phyloP scores from a whole-genome alignment of 2,113 vertebrate species.

The Setophaga coronata region DNA sequence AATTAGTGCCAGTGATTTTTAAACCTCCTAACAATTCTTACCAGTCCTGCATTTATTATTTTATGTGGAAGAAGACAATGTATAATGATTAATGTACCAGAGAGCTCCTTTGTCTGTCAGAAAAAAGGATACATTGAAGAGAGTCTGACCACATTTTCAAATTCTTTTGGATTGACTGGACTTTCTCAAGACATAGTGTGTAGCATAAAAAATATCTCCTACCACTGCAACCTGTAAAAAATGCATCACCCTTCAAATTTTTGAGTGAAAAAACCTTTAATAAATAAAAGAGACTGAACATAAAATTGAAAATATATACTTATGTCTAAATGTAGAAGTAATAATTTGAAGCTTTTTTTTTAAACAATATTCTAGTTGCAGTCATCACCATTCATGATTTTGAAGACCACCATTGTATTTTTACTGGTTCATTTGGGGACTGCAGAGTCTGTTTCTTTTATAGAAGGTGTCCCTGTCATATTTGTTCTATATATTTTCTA shows the following conservation, averaged over 20 bases:
- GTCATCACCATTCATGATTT: neutral
- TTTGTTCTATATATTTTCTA: neutral
- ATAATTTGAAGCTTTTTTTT: neutral
- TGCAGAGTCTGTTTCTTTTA: neutral
- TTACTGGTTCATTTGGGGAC: rapidly evolving
- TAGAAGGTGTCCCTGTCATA: neutral
- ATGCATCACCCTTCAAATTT: neutral
- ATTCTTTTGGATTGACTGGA: neutral
- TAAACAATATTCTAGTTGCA: neutral
- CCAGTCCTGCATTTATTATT: neutral
- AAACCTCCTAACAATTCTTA: neutral
- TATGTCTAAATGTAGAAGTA: neutral
- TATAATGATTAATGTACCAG: neutral
- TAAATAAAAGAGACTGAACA: neutral
- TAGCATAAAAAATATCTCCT: neutral
- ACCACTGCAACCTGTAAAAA: neutral
- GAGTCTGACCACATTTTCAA: neutral
- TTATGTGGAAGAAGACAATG: neutral
- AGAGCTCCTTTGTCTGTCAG: neutral
- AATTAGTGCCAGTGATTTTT: neutral
- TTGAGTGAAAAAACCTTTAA: neutral
- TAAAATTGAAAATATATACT: neutral
- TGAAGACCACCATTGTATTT: neutral
- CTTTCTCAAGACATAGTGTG: neutral
- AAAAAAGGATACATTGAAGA: neutral